Base-by-base conservation (phyloP, 2,113 vertebrate species). In the Crotophaga sulcirostris region DNA sequence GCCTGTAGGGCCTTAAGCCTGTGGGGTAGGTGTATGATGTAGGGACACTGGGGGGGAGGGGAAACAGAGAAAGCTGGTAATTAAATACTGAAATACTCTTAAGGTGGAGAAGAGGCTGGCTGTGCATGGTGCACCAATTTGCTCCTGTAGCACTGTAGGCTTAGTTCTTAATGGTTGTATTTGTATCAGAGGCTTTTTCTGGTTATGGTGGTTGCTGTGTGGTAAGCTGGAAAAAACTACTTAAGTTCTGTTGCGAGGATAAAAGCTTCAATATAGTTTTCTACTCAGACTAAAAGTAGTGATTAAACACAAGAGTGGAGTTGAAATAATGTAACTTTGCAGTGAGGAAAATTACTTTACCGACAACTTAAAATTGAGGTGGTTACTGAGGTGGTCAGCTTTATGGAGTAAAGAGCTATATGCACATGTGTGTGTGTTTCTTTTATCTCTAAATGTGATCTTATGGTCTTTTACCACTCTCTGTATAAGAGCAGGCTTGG, bases 11-110 rank as follows among this genome's bases (percentile, higher is more conserved):
- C 25, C 42, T 60, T 5, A 28, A 38, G 18, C 26, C 5, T 38
- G 0, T 34, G 26, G 12, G 10, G 13, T 55, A 11, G 12, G 5
- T 36, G 2, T 34, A 1, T 56, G n/a, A 4, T 2, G 0, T 23
- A 33, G 25, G 7, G 8, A 19, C 66, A 3, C 33, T 40, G 67
- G 42, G 10, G 7, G 6, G 2, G 7, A 56, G 42, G 16, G 34
- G 24, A n/a, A n/a, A n/a, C n/a, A n/a, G 20, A 38, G 16, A 23
- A 33, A 47, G 20, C 28, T 51, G 28, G 6, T 64, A 10, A 29
- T 44, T 10, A 34, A 42, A 16, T 60, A 69, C 18, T 58, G 44
- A 45, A 34, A 14, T 18, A 31, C 8, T 7, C 1, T 78, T n/a
- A 34, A 9, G 5, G 24, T 31, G 28, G 44, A 49, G 36, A 28